Percentiles rank a stretch among this genome's conserved stretches.
These are phyloP conservation scores for Lymantria dispar DNA, from an alignment of 2,888 invertebrate genomes.

Conservation along the genomic window DNA sequence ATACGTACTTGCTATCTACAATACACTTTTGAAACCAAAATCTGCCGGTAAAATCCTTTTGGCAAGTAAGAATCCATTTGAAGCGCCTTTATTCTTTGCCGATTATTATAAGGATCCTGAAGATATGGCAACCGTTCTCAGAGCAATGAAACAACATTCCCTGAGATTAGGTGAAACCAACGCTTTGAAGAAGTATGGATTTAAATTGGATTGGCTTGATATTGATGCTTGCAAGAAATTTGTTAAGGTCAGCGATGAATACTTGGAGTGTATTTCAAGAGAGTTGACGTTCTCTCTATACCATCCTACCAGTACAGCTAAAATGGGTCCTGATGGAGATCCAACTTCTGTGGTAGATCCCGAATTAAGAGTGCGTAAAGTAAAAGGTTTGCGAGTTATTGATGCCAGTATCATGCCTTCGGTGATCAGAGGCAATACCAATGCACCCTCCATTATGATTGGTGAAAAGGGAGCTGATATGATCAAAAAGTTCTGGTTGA, in stretches of 20 bases:
- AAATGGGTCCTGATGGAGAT: slow-evolving; percentile 77
- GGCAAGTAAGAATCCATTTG: slow-evolving; percentile 84
- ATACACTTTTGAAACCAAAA: slow-evolving; percentile 84
- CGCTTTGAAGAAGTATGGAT: slow-evolving; percentile 77
- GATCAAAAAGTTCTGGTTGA: slow-evolving; percentile 72
- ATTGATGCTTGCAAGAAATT: slow-evolving; percentile 81
- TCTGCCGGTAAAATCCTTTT: slow-evolving; percentile 84
- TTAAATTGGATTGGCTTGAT: slow-evolving; percentile 74
- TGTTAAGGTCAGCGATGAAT: slow-evolving; percentile 82
- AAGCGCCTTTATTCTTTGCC: slow-evolving; percentile 84
- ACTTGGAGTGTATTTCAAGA: slow-evolving; percentile 85
- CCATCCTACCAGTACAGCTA: slow-evolving; percentile 79
- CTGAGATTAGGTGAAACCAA: slow-evolving; percentile 71
- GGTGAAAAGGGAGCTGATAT: slow-evolving; percentile 82
- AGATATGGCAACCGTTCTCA: slow-evolving; percentile 78
- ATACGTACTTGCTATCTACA: slow-evolving; percentile 80
- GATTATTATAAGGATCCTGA: slow-evolving; percentile 84
- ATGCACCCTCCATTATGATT: slow-evolving; percentile 82
- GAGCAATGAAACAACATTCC: slow-evolving; percentile 68
- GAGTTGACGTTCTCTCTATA: slow-evolving; percentile 79
- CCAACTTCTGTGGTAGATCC: slow-evolving; percentile 78
- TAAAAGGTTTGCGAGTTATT: slow-evolving; percentile 76
- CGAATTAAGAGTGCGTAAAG: slow-evolving; percentile 72
- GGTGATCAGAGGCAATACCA: slow-evolving; percentile 80
- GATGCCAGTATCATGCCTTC: slow-evolving; percentile 83